Evolutionary conservation across 2,888 invertebrate genomes (phyloP), one percentile per base, ranked within the genome.

Genomic region (Atethmia centrago): DNA sequence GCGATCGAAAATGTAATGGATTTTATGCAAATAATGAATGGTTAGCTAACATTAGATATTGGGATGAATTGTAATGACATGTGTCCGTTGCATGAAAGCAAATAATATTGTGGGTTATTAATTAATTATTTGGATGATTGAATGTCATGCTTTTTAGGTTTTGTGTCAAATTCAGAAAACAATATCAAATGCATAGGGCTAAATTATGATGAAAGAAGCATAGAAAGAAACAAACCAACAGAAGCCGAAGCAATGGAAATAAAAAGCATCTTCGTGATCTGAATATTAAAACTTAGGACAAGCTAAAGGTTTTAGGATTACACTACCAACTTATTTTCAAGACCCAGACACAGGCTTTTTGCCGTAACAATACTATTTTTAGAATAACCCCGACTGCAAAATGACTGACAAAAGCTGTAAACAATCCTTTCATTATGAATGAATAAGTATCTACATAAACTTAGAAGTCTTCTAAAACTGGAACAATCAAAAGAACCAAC

Each of bases 11-110:
- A 65, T 68, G 55, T 42, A 65, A 84, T 69, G 45, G 49, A 47
- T 65, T 81, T 80, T 62, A 56, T 56, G 42, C 53, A 40, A 71
- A 76, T 67, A 42, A 36, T 76, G 16, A 12, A 28, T 59, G 51
- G 67, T 71, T 36, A 16, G 21, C 14, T 55, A n/a, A 61, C 64
- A 25, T 45, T 80, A 40, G 31, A 67, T 51, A n/a, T 42, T n/a
- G 25, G 14, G 53, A 56, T 45, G 42, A 78, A 64, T 74, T 80
- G n/a, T 51, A 45, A 70, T 68, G 49, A 68, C 19, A 55, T 36
- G 16, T 64, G 56, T 65, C 45, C 8, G 12, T n/a, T 68, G 61
- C 56, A 58, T 61, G 16, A 61, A 19, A 47, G n/a, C 25, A 55
- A 63, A 77, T 68, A 31, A 25, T 61, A 8, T n/a, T 42, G 9